Evolutionary conservation across 2,888 invertebrate genomes (phyloP).

Genomic region (Maniola hyperantus): DNA sequence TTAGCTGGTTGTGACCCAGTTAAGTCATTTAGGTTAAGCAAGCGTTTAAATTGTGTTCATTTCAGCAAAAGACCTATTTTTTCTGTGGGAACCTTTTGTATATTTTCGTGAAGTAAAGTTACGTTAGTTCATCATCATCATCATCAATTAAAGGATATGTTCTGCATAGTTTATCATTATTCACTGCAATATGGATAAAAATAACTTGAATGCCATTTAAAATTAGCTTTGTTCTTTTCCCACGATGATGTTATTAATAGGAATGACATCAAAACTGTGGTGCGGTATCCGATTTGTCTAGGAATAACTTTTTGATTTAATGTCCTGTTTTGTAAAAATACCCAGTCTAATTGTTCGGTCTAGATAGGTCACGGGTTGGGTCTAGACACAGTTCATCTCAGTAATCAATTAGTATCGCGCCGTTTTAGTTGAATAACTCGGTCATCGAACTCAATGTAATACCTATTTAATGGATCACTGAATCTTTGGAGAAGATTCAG

Average conservation of each 20-base stretch:
- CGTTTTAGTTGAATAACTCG: constrained; percentile 59
- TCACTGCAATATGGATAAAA: no score
- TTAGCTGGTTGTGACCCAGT: constrained; percentile 28
- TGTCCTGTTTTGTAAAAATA: constrained; percentile 35
- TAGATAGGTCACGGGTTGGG: constrained; percentile 63
- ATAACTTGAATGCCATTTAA: background rate
- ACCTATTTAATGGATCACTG: constrained; percentile 34
- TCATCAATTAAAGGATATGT: no score
- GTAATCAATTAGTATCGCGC: constrained; percentile 67
- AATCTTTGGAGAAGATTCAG: constrained; percentile 18
- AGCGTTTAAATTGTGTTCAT: constrained; percentile 26
- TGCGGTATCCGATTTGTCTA: constrained; percentile 27
- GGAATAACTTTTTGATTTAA: constrained; percentile 40
- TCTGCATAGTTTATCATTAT: no score
- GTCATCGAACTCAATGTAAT: constrained; percentile 60
- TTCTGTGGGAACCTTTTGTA: constrained; percentile 1
- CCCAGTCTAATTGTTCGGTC: constrained; percentile 47
- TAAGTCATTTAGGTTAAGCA: constrained; percentile 35
- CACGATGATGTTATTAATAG: constrained; percentile 5
- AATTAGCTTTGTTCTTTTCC: constrained; percentile 13
- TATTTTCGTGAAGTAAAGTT: no score
- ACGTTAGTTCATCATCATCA: no score
- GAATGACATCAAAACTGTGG: constrained; percentile 12
- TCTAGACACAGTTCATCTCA: constrained; percentile 61
- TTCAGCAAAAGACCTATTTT: constrained; percentile 31